Conservation (phyloP, 2,888 invertebrate species). For the Nudaria mundana region DNA sequence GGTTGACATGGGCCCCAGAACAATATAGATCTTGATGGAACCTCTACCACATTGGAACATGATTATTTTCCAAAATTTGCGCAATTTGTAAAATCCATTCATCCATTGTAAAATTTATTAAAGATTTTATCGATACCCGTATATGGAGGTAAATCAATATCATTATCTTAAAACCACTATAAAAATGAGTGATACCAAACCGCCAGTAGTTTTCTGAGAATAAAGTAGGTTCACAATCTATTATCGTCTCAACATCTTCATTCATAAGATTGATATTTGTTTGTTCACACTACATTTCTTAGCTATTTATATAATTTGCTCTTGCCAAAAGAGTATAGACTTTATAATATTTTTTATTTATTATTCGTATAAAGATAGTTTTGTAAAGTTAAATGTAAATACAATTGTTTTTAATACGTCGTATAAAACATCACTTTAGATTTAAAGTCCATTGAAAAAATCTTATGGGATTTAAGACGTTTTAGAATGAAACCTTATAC, state of each 20-base stretch:
- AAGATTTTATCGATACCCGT: conserved; percentile 57
- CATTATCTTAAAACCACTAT: conserved; percentile 77
- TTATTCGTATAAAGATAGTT: too few species aligned
- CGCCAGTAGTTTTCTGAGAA: conserved; percentile 58
- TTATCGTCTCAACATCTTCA: conserved; percentile 16
- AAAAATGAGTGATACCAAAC: conserved; percentile 70
- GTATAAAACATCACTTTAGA: conserved; percentile 19
- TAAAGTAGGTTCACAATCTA: conserved; percentile 19
- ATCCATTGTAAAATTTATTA: conserved; percentile 43
- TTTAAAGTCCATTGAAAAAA: conserved; percentile 23
- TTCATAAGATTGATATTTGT: conserved; percentile 9
- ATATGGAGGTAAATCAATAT: conserved; percentile 74
- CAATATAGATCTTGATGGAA: too few species aligned
- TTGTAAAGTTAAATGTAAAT: background rate
- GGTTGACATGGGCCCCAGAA: too few species aligned
- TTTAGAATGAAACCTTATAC: conserved; percentile 30
- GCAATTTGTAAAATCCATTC: conserved; percentile 4
- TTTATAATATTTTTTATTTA: conserved; percentile 1
- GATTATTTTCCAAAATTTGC: too few species aligned
- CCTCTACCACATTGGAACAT: too few species aligned
- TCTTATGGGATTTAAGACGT: conserved; percentile 24
- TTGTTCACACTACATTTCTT: conserved; percentile 8
- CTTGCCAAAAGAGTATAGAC: conserved; percentile 12
- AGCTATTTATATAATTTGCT: conserved; percentile 15
- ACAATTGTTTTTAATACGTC: background rate